A percentile compares a stretch with the other conserved stretches of the same genome.
Conservation (phyloP, 1,140 invertebrate genomes). For the Cepaea nemoralis region DNA sequence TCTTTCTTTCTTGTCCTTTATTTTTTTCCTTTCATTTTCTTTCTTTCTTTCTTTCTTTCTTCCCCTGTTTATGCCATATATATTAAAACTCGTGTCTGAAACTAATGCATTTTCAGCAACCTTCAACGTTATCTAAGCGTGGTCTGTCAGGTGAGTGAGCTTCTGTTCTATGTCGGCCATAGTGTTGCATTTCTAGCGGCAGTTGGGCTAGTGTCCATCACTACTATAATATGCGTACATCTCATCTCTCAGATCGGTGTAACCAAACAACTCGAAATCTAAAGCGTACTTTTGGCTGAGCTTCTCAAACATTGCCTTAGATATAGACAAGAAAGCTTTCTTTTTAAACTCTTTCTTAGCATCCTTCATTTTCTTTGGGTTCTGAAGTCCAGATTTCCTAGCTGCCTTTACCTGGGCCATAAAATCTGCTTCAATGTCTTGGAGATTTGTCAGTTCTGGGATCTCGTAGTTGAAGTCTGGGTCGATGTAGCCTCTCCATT, state of each 20-base stretch:
- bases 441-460: background rate
- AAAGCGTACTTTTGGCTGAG: background rate
- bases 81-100: no score
- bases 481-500: constrained; percentile 22
- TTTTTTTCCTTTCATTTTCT: no score
- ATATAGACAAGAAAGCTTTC: background rate
- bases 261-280: constrained; percentile 18
- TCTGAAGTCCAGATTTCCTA: constrained; percentile 12
- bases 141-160: no score
- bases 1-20: no score
- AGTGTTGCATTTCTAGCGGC: no score
- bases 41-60: no score
- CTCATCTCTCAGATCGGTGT: constrained; percentile 1
- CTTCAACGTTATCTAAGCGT: no score
- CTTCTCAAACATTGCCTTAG: background rate
- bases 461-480: background rate
- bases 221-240: no score
- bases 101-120: no score
- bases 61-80: no score
- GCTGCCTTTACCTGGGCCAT: background rate
- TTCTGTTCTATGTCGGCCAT: no score
- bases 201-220: no score
- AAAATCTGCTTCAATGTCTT: background rate
- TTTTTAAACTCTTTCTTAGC: background rate
- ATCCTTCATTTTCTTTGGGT: background rate